A percentile compares a stretch with the other conserved stretches of the same genome.
Conservation (phyloP, 2,113 vertebrate species). For the Pogona vitticeps region DNA sequence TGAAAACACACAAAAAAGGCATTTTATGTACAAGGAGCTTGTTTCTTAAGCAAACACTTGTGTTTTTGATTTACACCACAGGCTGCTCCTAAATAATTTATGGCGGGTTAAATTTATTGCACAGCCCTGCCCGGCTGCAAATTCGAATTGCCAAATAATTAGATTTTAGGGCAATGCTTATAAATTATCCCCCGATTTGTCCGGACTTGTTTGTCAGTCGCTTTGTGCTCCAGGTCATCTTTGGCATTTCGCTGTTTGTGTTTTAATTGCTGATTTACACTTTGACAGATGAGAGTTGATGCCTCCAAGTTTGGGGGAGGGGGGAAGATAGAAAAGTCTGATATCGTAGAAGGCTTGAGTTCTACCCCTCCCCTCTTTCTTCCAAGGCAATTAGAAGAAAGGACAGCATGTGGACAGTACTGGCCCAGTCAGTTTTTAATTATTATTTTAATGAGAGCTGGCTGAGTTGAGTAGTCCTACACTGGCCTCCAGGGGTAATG, state of each 20-base stretch:
- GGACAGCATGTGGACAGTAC: constrained; percentile 66
- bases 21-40: constrained; percentile 82
- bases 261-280: constrained; percentile 94
- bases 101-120: constrained; percentile 92
- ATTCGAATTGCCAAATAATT: constrained; percentile 96
- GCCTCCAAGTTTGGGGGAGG: constrained; percentile 77
- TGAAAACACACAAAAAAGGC: constrained; percentile 63
- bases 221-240: constrained; percentile 92
- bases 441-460: constrained; percentile 72
- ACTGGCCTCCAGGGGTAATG: constrained; percentile 47
- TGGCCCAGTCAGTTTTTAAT: constrained; percentile 63
- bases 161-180: constrained; percentile 94
- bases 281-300: constrained; percentile 93
- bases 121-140: constrained; percentile 87
- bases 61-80: constrained; percentile 88
- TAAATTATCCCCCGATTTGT: constrained; percentile 94
- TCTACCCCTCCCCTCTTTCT: constrained; percentile 53
- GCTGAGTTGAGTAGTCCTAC: constrained; percentile 55
- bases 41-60: constrained; percentile 87
- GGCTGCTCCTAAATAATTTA: constrained; percentile 94
- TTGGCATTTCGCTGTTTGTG: constrained; percentile 92
- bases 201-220: constrained; percentile 93
- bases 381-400: constrained; percentile 74
- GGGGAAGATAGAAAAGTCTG: constrained; percentile 46
- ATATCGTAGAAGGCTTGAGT: constrained; percentile 75